Percentiles rank a stretch among this genome's conserved stretches.
Conservation (phyloP, 2,797 vertebrate genomes). For the Amazona finschi region DNA sequence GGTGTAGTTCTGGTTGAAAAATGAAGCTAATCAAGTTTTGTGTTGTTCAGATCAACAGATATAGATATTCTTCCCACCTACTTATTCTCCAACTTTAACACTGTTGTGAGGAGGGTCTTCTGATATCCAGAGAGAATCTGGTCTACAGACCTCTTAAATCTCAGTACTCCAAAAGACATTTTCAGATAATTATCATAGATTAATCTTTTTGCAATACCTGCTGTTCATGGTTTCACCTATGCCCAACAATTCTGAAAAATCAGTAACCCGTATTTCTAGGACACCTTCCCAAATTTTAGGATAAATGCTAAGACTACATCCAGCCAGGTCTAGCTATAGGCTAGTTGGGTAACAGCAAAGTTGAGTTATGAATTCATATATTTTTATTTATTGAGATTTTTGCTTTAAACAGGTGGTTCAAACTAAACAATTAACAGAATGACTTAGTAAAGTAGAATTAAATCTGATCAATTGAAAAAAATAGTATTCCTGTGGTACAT, state of each 20-base stretch:
- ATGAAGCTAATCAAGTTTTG: not conserved
- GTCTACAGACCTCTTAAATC: not conserved
- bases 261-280: not conserved
- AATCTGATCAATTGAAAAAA: not conserved
- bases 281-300: not conserved
- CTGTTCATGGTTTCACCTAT: not conserved
- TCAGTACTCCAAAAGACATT: not conserved
- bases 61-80: not conserved
- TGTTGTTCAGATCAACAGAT: not conserved
- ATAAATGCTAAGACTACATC: not conserved
- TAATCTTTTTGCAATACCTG: not conserved
- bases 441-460: not conserved
- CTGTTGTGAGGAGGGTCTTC: not conserved
- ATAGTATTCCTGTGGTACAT: not conserved
- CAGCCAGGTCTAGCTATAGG: not conserved
- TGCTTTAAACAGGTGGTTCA: not conserved
- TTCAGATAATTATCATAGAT: not conserved
- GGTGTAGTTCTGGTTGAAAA: not conserved
- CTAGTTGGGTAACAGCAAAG: not conserved
- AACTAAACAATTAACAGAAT: not conserved
- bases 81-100: not conserved
- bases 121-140: not conserved
- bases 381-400: not conserved
- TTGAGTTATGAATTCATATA: not conserved
- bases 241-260: not conserved